Evolutionary conservation across 2,113 vertebrate species (phyloP).

Genomic region (Proterorhinus semilunaris): DNA sequence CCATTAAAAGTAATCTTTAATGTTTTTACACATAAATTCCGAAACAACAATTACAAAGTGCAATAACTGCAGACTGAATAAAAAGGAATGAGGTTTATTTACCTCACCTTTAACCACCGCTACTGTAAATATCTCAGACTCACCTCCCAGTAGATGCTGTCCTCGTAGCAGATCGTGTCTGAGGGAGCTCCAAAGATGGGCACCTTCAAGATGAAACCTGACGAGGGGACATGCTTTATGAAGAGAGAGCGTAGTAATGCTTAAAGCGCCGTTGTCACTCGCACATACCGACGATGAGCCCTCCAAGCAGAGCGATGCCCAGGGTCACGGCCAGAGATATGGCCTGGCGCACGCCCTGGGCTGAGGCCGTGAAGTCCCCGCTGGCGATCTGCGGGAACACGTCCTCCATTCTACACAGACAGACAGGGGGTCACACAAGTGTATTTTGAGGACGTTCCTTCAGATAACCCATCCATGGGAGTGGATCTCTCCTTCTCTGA

Average conservation of each 20-base stretch:
- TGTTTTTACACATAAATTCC: too few relatives aligned
- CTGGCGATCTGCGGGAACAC: constrained; percentile 77
- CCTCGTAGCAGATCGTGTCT: constrained; percentile 74
- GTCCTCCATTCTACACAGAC: constrained; percentile 68
- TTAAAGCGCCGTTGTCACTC: neutral
- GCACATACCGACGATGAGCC: constrained; percentile 81
- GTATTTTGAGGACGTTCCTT: too few relatives aligned
- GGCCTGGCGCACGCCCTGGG: constrained; percentile 78
- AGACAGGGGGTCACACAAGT: neutral
- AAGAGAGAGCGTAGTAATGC: neutral
- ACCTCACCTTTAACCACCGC: too few relatives aligned
- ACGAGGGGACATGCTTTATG: neutral
- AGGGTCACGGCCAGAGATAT: constrained; percentile 81
- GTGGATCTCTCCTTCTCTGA: too few relatives aligned
- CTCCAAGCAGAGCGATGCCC: constrained; percentile 79
- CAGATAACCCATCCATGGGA: too few relatives aligned
- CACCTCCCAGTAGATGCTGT: constrained; percentile 84
- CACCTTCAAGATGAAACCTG: constrained; percentile 82
- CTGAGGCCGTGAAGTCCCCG: fast-evolving
- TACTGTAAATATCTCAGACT: too few relatives aligned
- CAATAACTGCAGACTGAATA: too few relatives aligned
- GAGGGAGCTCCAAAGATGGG: constrained; percentile 70
- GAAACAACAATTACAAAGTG: too few relatives aligned
- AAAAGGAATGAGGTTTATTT: too few relatives aligned
- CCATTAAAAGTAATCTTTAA: too few relatives aligned